Evolutionary conservation across 1,140 invertebrate species (phyloP).

Genomic region (Oncopeltus fasciatus): DNA sequence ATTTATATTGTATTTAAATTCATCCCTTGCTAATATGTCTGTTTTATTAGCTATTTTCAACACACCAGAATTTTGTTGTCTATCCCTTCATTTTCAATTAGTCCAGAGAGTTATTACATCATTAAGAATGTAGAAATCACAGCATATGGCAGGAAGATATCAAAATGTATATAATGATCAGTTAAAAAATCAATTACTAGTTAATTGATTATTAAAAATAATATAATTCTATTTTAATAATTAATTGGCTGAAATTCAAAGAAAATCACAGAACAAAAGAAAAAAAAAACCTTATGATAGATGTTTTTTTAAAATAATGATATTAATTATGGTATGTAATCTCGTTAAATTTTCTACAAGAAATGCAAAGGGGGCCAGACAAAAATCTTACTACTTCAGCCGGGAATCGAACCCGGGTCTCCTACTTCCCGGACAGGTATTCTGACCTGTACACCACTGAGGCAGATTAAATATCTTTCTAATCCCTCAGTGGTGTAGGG

Average conservation of each 20-base stretch:
- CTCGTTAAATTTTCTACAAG: too few species aligned
- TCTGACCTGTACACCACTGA: too few species aligned
- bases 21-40: background rate
- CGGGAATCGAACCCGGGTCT: too few species aligned
- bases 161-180: background rate
- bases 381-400: too few species aligned
- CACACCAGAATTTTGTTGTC: background rate
- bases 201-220: background rate
- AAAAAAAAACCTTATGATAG: background rate
- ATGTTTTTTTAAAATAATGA: background rate
- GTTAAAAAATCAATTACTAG: background rate
- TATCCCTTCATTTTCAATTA: background rate
- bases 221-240: background rate
- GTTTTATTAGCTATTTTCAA: background rate
- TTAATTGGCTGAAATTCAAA: background rate
- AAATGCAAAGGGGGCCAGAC: too few species aligned
- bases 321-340: too few species aligned
- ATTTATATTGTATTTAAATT: background rate
- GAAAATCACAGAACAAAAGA: background rate
- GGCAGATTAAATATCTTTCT: too few species aligned
- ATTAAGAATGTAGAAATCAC: background rate
- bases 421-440: too few species aligned
- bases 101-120: background rate
- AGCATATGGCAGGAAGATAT: background rate
- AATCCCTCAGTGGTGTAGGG: too few species aligned